phyloP scores from a whole-genome alignment of 1,140 invertebrate species.

The Anastrepha ludens region DNA sequence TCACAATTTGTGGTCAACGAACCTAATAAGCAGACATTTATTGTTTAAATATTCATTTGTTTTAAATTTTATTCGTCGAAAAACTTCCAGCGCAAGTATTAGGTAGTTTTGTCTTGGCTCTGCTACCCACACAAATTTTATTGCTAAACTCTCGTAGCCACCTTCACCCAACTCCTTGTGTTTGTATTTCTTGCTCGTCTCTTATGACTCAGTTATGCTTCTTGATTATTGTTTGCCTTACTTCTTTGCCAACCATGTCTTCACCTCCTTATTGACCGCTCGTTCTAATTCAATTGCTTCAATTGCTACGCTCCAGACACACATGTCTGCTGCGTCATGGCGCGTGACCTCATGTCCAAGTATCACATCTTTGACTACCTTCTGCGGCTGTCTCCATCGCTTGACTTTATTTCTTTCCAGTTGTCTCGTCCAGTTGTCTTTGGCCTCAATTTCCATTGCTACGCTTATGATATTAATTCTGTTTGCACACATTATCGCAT shows the following conservation, averaged over 20 bases:
- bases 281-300: conserved; percentile 41
- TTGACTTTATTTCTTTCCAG: not conserved
- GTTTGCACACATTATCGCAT: conserved; percentile 40
- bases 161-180: not conserved
- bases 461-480: conserved; percentile 41
- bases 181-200: not conserved
- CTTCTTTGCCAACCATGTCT: not conserved
- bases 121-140: not conserved
- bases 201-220: not conserved
- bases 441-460: not conserved
- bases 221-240: conserved; percentile 27
- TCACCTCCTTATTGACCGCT: not conserved
- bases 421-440: not conserved
- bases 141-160: not conserved
- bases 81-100: no score
- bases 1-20: no score
- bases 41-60: no score
- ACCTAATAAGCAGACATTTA: no score
- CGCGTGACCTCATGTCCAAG: conserved; percentile 40
- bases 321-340: conserved; percentile 47
- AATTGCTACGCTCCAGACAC: conserved; percentile 41
- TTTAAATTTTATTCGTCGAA: no score
- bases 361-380: not conserved
- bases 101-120: not conserved
- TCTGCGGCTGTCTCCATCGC: not conserved